Evolutionary conservation across 2,113 vertebrate genomes (phyloP), one percentile per base, ranked within the genome.

Genomic region (Theristicus caerulescens): DNA sequence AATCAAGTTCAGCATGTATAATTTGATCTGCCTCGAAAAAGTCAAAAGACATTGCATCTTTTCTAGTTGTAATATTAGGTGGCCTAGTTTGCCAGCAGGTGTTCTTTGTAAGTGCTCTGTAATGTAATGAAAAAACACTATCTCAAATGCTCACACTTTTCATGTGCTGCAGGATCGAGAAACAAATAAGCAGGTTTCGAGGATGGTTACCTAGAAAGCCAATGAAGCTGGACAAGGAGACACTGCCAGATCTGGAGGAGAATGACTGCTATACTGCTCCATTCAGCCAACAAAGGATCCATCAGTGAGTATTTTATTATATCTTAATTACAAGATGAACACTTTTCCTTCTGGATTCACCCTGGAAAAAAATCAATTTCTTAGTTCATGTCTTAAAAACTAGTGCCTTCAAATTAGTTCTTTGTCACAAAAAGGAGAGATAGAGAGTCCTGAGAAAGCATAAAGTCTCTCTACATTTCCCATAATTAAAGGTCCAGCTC

Each of bases 221-320:
- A 91, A 99, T 99, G 99, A 99, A 99, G 97, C 97, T 99, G 96
- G 98, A 99, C 98, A 99, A 98, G 94, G 98, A 99, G 96, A 99
- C 98, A 57, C 97, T 99, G 80, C 99, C 99, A 34, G 99, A 99
- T 97, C 98, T 99, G 98, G 99, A 99, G 97, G 99, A 99, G 97
- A 99, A 99, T 44, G 99, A 99, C 98, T 99, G 99, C 98, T 99
- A 99, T 90, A 99, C 99, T 46, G 99, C 99, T 95, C 99, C 99
- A 89, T 99, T 99, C 98, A 99, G 99, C 94, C 99, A 99, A 86
- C 99, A 99, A 88, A 98, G 99, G 94, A 99, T 99, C 91, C 99
- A 99, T 86, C 99, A 99, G 99, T 99, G 96, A 99, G 99, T 98
- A 93, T 93, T 93, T 67, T 57, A 6, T 71, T 66, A 22, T 21